Conservation (phyloP, 1,140 invertebrate species). For the Ostrea edulis region DNA sequence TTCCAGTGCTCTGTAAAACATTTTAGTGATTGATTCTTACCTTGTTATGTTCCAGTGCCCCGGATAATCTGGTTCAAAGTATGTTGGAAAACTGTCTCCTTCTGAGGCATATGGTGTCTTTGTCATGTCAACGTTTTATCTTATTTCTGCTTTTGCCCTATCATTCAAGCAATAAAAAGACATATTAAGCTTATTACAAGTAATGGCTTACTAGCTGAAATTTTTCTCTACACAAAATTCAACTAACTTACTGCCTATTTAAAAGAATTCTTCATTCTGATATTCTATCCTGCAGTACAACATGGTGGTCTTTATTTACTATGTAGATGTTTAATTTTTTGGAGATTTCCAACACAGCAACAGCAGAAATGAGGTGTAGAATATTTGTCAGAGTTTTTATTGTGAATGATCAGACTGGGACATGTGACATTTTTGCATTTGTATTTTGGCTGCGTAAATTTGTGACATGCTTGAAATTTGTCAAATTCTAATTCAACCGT, state of each 20-base stretch:
- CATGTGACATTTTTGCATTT: no score
- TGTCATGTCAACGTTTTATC: not conserved
- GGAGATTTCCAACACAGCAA: not conserved
- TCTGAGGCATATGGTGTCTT: not conserved
- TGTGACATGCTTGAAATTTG: no score
- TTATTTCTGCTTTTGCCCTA: slow-evolving; percentile 19
- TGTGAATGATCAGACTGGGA: no score
- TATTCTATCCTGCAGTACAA: not conserved
- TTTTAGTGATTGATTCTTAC: not conserved
- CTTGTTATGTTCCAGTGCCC: slow-evolving; percentile 64
- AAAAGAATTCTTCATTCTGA: not conserved
- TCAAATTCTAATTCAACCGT: no score
- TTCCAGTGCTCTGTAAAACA: not conserved
- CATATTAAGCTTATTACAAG: not conserved
- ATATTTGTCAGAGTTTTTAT: not conserved
- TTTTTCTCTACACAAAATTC: not conserved
- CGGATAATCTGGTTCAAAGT: slow-evolving; percentile 73
- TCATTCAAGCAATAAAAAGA: not conserved
- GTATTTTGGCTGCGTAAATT: no score
- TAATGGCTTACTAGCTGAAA: not conserved
- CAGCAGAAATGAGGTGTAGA: not conserved
- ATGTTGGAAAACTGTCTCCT: slow-evolving; percentile 48
- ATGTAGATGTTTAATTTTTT: not conserved
- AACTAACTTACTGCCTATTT: not conserved
- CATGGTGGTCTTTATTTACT: no score